Evolutionary conservation across 2,113 vertebrate genomes (phyloP), one percentile per base, ranked within the genome.

Genomic region (Scophthalmus maximus): DNA sequence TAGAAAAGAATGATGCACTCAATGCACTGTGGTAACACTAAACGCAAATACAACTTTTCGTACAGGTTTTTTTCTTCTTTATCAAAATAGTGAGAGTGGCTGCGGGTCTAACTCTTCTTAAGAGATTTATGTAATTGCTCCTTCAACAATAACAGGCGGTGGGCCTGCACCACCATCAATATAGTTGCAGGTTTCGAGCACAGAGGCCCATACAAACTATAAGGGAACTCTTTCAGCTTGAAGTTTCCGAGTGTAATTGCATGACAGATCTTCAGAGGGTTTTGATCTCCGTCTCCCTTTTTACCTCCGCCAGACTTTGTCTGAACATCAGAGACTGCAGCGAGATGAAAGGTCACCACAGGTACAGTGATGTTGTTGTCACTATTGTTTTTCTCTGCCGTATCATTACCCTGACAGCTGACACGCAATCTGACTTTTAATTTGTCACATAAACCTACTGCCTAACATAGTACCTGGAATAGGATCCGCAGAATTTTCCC

Each of bases 211-310:
- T 62, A 62, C 73, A 62, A 67, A 68, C 38, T 11, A 76, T 81
- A 78, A 77, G 51, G 46, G 64, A 74, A 75, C 69, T 75, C 66
- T 78, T 82, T 80, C 79, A 87, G 70, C 74, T 73, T 57, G 57
- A 81, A 71, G 26, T 63, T 68, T 29, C 67, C 36, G 27, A 74
- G 27, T 51, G 68, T 85, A 88, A 88, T 89, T 87, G 63, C 73
- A 59, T 79, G 76, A 72, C 46, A 71, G 53, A 53, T 75, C 74
- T 76, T 87, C 65, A 78, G 77, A 71, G 14, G 60, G 74, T 84
- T 83, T 81, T 81, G 83, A 91, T 90, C 81, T 74, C 47, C 53
- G 67, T 66, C 56, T 58, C 84, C 27, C 86, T 85, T 87, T 89
- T 52, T 86, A 81, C 59, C 69, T 51, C 40, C 86, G 85, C 89